Evolutionary conservation across 2,797 vertebrate species (phyloP).

Genomic region (Premnoplex brunnescens): DNA sequence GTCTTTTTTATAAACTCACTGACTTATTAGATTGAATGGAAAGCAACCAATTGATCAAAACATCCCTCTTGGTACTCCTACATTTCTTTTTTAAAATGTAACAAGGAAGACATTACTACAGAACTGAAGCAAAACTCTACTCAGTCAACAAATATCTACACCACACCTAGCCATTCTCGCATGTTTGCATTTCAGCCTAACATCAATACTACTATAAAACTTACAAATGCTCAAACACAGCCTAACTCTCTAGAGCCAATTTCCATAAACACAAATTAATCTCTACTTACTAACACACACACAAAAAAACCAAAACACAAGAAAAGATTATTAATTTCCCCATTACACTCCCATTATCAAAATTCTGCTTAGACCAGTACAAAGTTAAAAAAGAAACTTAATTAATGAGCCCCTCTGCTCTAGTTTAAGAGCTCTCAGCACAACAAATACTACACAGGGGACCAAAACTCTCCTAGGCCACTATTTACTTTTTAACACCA

Average conservation of each 20-base stretch:
- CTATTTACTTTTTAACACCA: accelerated
- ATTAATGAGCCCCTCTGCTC: accelerated
- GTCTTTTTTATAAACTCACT: not conserved
- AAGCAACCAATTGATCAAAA: not conserved
- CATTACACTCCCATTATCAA: accelerated
- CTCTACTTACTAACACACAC: accelerated
- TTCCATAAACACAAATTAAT: accelerated
- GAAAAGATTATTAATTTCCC: accelerated
- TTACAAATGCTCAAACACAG: accelerated
- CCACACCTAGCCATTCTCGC: accelerated
- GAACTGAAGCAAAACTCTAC: not conserved
- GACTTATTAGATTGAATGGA: accelerated
- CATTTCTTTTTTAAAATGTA: accelerated
- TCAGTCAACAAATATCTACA: not conserved
- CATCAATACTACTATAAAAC: accelerated
- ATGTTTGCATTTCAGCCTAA: accelerated
- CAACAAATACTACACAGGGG: accelerated
- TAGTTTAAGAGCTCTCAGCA: accelerated
- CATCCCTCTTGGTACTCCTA: accelerated
- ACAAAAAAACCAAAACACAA: not conserved
- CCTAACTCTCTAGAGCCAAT: accelerated
- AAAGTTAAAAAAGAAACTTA: accelerated
- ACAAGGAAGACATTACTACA: accelerated
- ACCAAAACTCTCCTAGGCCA: accelerated
- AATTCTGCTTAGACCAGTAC: accelerated